A percentile compares a stretch with the other conserved stretches of the same genome.
These are phyloP conservation scores for Petaurus breviceps DNA, from an alignment of 2,113 vertebrate species.

Conservation along the genomic window DNA sequence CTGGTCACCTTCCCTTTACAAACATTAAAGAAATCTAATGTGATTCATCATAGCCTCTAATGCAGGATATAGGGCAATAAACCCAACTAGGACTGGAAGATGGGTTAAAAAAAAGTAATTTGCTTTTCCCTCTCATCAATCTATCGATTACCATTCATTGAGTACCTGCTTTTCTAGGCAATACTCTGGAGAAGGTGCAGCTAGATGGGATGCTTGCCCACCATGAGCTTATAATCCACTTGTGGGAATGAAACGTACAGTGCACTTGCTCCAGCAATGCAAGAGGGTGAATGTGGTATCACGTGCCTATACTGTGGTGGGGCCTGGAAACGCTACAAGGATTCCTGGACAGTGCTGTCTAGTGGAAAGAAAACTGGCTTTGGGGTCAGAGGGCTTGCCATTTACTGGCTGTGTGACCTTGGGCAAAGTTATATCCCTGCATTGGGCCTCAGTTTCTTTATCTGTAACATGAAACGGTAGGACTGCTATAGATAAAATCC, in stretches of 20 bases:
- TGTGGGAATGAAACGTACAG: too few species aligned
- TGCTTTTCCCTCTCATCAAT: not conserved
- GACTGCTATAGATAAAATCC: not conserved
- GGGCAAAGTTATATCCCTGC: not conserved
- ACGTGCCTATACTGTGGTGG: not conserved
- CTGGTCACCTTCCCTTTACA: not conserved
- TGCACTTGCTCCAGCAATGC: not conserved
- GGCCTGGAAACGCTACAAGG: conserved; percentile 17
- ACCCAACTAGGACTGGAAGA: not conserved
- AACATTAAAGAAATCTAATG: not conserved
- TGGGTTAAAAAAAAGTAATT: not conserved
- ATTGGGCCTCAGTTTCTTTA: not conserved
- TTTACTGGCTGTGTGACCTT: not conserved
- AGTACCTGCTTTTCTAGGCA: not conserved
- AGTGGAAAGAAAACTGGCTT: not conserved
- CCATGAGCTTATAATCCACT: not conserved
- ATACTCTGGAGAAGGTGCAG: not conserved
- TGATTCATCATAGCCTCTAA: not conserved
- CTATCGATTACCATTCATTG: not conserved
- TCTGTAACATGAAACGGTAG: not conserved
- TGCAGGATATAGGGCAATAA: not conserved
- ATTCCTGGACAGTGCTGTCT: not conserved
- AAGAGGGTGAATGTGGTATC: conserved; percentile 13
- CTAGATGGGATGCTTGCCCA: not conserved
- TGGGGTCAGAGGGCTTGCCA: not conserved